Evolutionary conservation across 2,113 vertebrate genomes (phyloP), one percentile per base, ranked within the genome.

Genomic region (Cephalopterus ornatus): DNA sequence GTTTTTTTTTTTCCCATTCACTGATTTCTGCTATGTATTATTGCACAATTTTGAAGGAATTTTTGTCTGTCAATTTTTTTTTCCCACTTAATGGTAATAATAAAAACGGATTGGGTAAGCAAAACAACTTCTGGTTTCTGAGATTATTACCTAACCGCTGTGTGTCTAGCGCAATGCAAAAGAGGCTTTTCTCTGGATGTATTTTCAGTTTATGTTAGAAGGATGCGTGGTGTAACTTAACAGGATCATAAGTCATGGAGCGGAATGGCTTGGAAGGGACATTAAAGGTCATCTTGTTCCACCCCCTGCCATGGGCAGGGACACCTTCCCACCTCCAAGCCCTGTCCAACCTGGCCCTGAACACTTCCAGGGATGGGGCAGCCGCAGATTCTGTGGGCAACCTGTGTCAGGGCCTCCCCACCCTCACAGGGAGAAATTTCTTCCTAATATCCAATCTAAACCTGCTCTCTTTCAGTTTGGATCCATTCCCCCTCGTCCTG

Each of bases 11-110:
- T 28, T 55, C 21, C 41, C 52, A 70, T 81, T 96, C 94, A 67
- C 89, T 89, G 91, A 93, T 95, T 96, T 97, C 92, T 96, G 97
- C 96, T 97, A 66, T 93, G 94, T 97, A 42, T 97, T 97, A 96
- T 97, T 96, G 96, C 97, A 98, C 97, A 98, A 84, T 84, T 96
- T 97, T 92, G 96, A 97, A 96, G 96, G 85, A 97, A 52, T 95
- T 93, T 96, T 97, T 96, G 96, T 98, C 96, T 97, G 97, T 97
- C 94, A 89, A 4, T 95, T 93, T 63, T 76, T 92, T 88, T 84
- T 66, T 93, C 97, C 94, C 97, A 97, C 87, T 94, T 97, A 97
- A 96, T 97, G 97, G 96, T 95, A 84, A 97, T 92, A 94, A 96
- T 95, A 97, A 97, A 96, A 96, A 80, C 42, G 89, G 95, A 97